Evolutionary conservation across 2,888 invertebrate species (phyloP).

Genomic region (Drosophila hawaiiensis): DNA sequence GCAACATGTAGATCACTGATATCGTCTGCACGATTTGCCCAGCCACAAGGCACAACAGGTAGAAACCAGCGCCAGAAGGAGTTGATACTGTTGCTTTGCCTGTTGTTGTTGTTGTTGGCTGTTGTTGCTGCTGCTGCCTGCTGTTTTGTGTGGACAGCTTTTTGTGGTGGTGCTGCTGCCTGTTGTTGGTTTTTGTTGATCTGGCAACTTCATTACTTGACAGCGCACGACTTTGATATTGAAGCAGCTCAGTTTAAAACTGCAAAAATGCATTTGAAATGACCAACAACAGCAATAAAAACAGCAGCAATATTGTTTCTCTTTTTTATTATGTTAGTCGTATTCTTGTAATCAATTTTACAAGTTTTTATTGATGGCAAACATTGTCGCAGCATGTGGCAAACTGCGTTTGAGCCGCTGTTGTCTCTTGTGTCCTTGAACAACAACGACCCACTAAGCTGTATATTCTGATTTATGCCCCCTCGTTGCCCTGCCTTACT

Average conservation of each 20-base stretch:
- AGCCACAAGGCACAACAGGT: conserved; percentile 63
- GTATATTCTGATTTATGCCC: neutral
- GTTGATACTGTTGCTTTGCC: conserved; percentile 32
- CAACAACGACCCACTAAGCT: conserved; percentile 51
- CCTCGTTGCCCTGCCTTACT: neutral
- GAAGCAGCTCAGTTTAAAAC: conserved; percentile 36
- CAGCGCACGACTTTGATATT: conserved; percentile 80
- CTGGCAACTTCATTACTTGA: conserved; percentile 81
- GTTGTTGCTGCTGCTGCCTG: conserved; percentile 36
- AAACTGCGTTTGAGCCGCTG: conserved; percentile 37
- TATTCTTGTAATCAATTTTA: conserved; percentile 77
- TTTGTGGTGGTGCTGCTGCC: conserved; percentile 51
- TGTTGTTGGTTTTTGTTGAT: conserved; percentile 77
- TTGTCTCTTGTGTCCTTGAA: conserved; percentile 52
- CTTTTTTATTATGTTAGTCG: conserved; percentile 31
- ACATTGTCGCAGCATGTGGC: conserved; percentile 65
- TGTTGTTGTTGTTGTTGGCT: conserved; percentile 22
- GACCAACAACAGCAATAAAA: conserved; percentile 29
- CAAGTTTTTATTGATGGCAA: conserved; percentile 69
- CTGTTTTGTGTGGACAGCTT: conserved; percentile 66
- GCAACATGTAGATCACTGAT: conserved; percentile 78
- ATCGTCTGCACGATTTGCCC: conserved; percentile 74
- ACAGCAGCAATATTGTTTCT: conserved; percentile 10
- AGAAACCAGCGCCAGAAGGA: conserved; percentile 52
- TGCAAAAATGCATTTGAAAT: conserved; percentile 58